Percentiles rank a stretch among this genome's conserved stretches.
Evolutionary conservation across 2,113 vertebrate species (phyloP).

Genomic region (Misgurnus anguillicaudatus): DNA sequence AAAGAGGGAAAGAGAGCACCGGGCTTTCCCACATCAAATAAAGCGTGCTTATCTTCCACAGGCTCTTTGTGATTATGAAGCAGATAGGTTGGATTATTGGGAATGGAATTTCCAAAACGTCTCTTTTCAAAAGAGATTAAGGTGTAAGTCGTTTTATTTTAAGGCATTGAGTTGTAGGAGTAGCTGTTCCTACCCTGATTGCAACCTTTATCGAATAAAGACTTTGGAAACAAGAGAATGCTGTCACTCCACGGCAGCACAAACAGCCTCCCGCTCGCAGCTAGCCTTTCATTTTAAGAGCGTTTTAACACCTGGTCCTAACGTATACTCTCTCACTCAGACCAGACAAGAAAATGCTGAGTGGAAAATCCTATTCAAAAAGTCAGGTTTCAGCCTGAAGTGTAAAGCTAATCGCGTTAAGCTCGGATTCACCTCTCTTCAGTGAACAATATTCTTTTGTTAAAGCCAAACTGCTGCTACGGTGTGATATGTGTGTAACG

Average conservation of each 20-base stretch:
- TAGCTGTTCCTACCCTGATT: conserved; percentile 41
- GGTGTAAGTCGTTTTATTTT: conserved; percentile 71
- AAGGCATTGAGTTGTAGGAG: conserved; percentile 36
- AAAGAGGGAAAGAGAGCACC: conserved; percentile 64
- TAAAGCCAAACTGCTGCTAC: too few relatives aligned
- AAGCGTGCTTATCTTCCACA: conserved; percentile 73
- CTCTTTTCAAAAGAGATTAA: conserved; percentile 70
- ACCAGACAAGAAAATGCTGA: conserved; percentile 35
- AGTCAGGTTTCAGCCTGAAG: conserved; percentile 18
- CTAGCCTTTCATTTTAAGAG: conserved; percentile 38
- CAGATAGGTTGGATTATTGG: conserved; percentile 74
- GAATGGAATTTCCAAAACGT: conserved; percentile 77
- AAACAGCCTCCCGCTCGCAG: conserved; percentile 31
- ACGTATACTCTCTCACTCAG: conserved; percentile 29
- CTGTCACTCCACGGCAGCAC: conserved; percentile 33
- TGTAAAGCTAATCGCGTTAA: not conserved
- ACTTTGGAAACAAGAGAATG: conserved; percentile 39
- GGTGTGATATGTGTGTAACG: conserved; percentile 2
- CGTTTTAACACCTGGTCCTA: conserved; percentile 51
- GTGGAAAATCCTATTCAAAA: conserved; percentile 23
- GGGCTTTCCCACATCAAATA: conserved; percentile 81
- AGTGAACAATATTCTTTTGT: conserved; percentile 3
- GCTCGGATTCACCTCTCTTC: not conserved
- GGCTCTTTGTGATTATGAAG: conserved; percentile 75
- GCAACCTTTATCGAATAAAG: conserved; percentile 42